Evolutionary conservation across 2,888 invertebrate species (phyloP), one percentile per base, ranked within the genome.

Genomic region (Ophraella communa): DNA sequence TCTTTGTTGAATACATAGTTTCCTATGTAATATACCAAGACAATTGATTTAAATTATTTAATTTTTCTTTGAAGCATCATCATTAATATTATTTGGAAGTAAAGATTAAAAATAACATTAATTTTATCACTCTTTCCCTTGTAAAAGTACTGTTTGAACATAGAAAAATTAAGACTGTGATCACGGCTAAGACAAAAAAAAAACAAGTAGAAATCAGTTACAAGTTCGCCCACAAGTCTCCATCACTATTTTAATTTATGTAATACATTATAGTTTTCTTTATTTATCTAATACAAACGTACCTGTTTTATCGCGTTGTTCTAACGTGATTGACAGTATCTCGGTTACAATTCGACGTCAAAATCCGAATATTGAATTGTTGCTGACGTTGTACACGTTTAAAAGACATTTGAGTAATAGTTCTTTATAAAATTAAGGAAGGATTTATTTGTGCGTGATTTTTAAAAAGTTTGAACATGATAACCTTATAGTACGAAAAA

Each of bases 151-250:
- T 47, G 47, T 24, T 23, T 1, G 17, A 51, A 51, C 49, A 51
- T 14, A 24, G 17, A 27, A 51, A 14, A 27, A 51, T 20, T 30
- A 7, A 51, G 20, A 18, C 57, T 47, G 47, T 47, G 47, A 47
- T 33, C 33, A 57, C 33, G 47, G 47, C 33, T 18, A n/a, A 24
- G 23, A 23, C 57, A 47, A 18, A 57, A 57, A 57, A 24, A 33
- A 35, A 52, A 53, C 60, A 59, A 59, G 42, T 55, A 52, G 51
- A 56, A 62, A 52, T 56, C 54, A 53, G 55, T 62, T 55, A 59
- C 57, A 49, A 53, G 65, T 66, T 62, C 62, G 66, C 66, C 66
- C 62, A 66, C 66, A 60, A 60, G 4, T 18, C 30, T 42, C 60
- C n/a, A 44, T 60, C 60, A 60, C 60, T 33, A 53, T 52, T 53